Percentiles rank a stretch among this genome's conserved stretches.
Conservation (phyloP, 92 coral and sea anemone genomes). For the Bergia puertoricense region DNA sequence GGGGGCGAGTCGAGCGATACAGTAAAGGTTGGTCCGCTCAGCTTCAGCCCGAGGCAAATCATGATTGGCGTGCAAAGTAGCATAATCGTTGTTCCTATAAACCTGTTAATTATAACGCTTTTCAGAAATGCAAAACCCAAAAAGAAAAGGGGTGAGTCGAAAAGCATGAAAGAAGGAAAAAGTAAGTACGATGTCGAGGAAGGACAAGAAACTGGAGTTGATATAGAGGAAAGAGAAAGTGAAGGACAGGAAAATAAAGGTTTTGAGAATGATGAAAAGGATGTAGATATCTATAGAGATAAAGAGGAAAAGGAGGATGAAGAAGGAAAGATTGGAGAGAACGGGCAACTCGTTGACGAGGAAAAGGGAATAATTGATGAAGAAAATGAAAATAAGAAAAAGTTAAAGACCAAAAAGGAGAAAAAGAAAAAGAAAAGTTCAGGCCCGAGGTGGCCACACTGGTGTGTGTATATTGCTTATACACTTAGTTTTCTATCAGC, state of each 20-base stretch:
- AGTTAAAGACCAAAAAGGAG: conserved; percentile 14
- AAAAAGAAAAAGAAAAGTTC: conserved; percentile 36
- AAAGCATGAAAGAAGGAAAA: neutral
- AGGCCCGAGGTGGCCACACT: conserved; percentile 46
- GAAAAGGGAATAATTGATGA: neutral
- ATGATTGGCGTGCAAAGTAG: conserved; percentile 61
- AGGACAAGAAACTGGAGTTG: neutral
- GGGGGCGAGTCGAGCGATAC: conserved; percentile 34
- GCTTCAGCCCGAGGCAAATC: conserved; percentile 51
- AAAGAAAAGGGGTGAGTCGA: neutral
- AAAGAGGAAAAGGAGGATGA: neutral
- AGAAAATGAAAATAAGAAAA: neutral
- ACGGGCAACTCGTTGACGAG: neutral
- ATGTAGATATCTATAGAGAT: neutral
- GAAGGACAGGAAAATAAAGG: conserved; percentile 16
- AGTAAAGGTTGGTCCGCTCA: conserved; percentile 53
- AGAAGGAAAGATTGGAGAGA: neutral
- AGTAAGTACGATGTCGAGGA: neutral
- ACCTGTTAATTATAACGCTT: conserved; percentile 50
- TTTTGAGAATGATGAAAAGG: neutral
- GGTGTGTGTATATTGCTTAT: conserved; percentile 53
- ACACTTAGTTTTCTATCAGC: conserved; percentile 44
- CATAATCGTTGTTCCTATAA: conserved; percentile 50
- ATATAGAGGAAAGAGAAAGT: neutral
- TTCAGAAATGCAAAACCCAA: conserved; percentile 62